These are phyloP conservation scores for Silurus glanis DNA, from an alignment of 2,113 vertebrate genomes.

Conservation along the genomic window DNA sequence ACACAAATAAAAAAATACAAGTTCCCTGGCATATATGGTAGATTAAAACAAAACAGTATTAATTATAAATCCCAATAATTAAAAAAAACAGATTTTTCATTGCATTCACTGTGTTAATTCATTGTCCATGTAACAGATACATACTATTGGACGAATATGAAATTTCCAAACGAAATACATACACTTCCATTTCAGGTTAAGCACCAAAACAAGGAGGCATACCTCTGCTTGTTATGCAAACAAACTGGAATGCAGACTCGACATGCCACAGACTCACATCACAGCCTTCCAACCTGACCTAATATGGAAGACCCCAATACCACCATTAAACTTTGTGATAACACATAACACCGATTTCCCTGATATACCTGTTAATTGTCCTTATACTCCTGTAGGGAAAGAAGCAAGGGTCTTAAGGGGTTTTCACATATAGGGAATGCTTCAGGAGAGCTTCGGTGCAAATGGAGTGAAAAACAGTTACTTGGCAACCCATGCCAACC, in stretches of 20 bases:
- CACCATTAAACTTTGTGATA: background rate
- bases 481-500: constrained; percentile 50
- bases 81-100: background rate
- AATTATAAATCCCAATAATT: background rate
- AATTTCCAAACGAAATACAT: background rate
- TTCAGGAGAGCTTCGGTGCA: background rate
- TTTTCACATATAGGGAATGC: background rate
- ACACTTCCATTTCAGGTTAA: background rate
- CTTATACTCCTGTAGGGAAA: background rate
- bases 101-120: background rate
- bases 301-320: constrained; percentile 35
- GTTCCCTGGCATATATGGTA: background rate
- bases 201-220: background rate
- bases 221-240: background rate
- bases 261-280: constrained; percentile 7
- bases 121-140: background rate
- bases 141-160: background rate
- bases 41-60: background rate
- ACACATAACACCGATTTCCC: background rate
- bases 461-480: constrained; percentile 28
- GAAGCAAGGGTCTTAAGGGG: background rate
- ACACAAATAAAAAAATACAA: background rate
- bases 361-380: background rate
- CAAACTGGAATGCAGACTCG: constrained; percentile 1
- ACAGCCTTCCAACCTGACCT: constrained; percentile 27